Conservation (phyloP, 2,113 vertebrate species). For the Erpornis zantholeuca region DNA sequence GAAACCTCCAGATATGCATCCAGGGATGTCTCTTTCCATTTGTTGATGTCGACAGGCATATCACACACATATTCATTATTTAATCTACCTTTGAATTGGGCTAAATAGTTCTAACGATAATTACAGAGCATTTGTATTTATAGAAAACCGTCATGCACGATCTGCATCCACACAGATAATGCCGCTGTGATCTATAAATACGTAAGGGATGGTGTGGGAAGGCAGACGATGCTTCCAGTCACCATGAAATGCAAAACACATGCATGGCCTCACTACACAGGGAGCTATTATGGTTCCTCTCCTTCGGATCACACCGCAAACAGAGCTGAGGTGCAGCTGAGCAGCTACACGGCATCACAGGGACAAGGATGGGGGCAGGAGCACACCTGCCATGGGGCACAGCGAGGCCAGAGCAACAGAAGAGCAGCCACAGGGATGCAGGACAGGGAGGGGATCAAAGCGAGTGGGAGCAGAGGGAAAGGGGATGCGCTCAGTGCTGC, state of each 20-base stretch:
- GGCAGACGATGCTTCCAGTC: background rate
- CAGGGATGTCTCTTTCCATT: slow-evolving; percentile 20
- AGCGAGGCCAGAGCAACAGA: rapidly evolving
- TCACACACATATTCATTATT: slow-evolving; percentile 64
- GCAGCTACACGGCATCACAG: rapidly evolving
- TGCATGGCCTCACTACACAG: background rate
- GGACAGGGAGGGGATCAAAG: background rate
- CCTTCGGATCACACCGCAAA: rapidly evolving
- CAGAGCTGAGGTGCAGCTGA: background rate
- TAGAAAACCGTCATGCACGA: slow-evolving; percentile 14
- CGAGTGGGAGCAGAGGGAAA: background rate
- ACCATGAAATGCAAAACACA: background rate
- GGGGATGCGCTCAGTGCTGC: background rate
- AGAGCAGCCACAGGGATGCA: background rate
- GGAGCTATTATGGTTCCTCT: background rate
- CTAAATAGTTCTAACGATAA: slow-evolving; percentile 67
- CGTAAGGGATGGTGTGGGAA: background rate
- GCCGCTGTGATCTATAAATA: slow-evolving; percentile 29
- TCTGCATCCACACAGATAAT: background rate
- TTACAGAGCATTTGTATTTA: slow-evolving; percentile 63
- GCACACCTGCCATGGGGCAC: background rate
- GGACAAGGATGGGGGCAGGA: background rate
- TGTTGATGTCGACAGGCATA: slow-evolving; percentile 43
- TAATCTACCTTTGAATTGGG: slow-evolving; percentile 67
- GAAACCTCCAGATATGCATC: slow-evolving; percentile 20